Conservation (phyloP, 2,797 vertebrate species). For the Phoeniculus purpureus region DNA sequence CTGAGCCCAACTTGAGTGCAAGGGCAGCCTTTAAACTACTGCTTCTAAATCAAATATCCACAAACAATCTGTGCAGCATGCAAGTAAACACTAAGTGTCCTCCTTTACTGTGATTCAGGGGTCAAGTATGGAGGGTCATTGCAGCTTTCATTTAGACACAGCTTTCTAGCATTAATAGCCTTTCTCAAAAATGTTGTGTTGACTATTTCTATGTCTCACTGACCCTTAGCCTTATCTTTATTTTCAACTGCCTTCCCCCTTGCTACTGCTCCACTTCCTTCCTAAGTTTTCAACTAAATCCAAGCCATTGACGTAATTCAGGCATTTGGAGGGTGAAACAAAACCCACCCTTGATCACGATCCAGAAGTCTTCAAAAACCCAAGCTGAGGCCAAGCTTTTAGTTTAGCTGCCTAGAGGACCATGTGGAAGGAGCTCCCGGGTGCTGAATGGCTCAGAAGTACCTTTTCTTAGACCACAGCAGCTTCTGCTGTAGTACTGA, state of each 20-base stretch:
- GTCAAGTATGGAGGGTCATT: not conserved
- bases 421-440: not conserved
- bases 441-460: not conserved
- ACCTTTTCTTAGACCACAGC: not conserved
- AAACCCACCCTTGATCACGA: slow-evolving; percentile 36
- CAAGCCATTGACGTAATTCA: slow-evolving; percentile 37
- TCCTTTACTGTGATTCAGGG: not conserved
- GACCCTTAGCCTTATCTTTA: slow-evolving; percentile 16
- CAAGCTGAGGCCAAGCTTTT: not conserved
- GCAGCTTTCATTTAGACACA: not conserved
- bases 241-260: slow-evolving; percentile 17
- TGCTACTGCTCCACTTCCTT: slow-evolving; percentile 34
- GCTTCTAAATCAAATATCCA: not conserved
- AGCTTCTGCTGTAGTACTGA: not conserved
- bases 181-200: slow-evolving; percentile 10
- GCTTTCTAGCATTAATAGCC: slow-evolving; percentile 10
- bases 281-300: slow-evolving; percentile 8
- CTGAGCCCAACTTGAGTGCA: not conserved
- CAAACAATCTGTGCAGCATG: not conserved
- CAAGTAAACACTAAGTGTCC: not conserved
- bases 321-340: slow-evolving; percentile 26
- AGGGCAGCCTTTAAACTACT: not conserved
- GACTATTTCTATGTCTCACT: not conserved
- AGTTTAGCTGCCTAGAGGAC: not conserved
- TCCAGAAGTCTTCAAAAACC: slow-evolving; percentile 13